Conservation (phyloP, 2,797 vertebrate species). For the Girardinus metallicus region DNA sequence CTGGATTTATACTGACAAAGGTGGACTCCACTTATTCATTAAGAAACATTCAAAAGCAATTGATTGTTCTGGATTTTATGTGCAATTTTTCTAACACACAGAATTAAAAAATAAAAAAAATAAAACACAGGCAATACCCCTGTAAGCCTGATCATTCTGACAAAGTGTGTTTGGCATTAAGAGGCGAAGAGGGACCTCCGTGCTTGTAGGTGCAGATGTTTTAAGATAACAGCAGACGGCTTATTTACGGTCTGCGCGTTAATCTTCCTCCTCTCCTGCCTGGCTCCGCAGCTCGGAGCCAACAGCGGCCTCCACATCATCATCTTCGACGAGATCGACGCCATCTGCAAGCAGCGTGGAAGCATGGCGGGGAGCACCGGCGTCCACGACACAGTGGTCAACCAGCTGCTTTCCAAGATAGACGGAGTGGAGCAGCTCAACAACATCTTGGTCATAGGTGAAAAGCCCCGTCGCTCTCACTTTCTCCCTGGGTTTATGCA, state of each 20-base stretch:
- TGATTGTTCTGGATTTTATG: not conserved
- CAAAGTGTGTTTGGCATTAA: not conserved
- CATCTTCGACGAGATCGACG: conserved; percentile 98
- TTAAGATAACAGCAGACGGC: conserved; percentile 1
- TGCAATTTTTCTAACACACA: not conserved
- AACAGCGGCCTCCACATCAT: conserved; percentile 98
- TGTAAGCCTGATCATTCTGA: not conserved
- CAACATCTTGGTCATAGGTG: conserved; percentile 96
- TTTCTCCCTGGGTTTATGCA: not conserved
- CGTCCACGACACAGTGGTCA: conserved; percentile 96
- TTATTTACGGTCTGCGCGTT: conserved; percentile 9
- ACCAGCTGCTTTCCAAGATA: conserved; percentile 96
- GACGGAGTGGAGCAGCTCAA: conserved; percentile 98
- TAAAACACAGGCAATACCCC: not conserved
- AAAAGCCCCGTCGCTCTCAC: not conserved
- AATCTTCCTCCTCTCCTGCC: not conserved
- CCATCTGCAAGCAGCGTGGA: conserved; percentile 97
- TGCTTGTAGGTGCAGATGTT: conserved; percentile 8
- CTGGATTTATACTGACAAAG: not conserved
- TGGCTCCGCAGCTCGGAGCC: conserved; percentile 85
- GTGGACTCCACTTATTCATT: not conserved
- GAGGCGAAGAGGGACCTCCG: conserved; percentile 4
- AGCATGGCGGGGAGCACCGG: conserved; percentile 97
- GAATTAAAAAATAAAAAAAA: not conserved
- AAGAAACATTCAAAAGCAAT: too few relatives aligned